Base-by-base conservation (phyloP, 2,797 vertebrate species). In the Echiichthys vipera region DNA sequence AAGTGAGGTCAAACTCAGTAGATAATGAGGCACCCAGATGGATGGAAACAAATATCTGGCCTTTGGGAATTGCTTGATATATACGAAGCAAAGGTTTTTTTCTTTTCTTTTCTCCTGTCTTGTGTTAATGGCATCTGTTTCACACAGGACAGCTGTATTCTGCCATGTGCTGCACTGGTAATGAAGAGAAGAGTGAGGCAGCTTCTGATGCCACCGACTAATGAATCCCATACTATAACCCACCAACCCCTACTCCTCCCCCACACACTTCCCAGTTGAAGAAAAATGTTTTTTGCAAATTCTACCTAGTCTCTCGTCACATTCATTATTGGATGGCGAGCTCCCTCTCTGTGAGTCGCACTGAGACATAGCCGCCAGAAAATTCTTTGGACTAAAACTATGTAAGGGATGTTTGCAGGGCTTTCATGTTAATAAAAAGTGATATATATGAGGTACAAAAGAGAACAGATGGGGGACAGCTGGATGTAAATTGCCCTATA, bases 181-280 rank as follows among this genome's bases (percentile, higher is more conserved):
- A 78, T 59, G 67, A 43, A 65, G 74, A 66, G 65, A 81, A 78
- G 62, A 73, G 25, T 29, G 22, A 57, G 66, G 80, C 66, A 59
- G 65, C 76, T 49, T 78, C 77, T 51, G 74, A 85, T 81, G 46
- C 64, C 64, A 55, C 57, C 17, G 5, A 50, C 78, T 90, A 90
- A 91, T 89, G 79, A 84, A 84, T 82, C 57, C 67, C 53, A n/a
- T n/a, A n/a, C n/a, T n/a, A n/a, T n/a, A n/a, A n/a, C n/a, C n/a
- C n/a, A n/a, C n/a, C 29, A 30, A 46, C 58, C 70, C 39, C 51
- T 64, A n/a, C 37, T 39, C 42, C 30, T 1, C 14, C n/a, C n/a
- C 51, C 25, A 46, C 30, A 30, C 25, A 45, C 36, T 53, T 42
- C 30, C 40, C 27, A n/a, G 32, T 68, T 72, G 50, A 58, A 42